A percentile compares a stretch with the other conserved stretches of the same genome.
phyloP scores from a whole-genome alignment of 2,797 vertebrate species.

The Tapera naevia region DNA sequence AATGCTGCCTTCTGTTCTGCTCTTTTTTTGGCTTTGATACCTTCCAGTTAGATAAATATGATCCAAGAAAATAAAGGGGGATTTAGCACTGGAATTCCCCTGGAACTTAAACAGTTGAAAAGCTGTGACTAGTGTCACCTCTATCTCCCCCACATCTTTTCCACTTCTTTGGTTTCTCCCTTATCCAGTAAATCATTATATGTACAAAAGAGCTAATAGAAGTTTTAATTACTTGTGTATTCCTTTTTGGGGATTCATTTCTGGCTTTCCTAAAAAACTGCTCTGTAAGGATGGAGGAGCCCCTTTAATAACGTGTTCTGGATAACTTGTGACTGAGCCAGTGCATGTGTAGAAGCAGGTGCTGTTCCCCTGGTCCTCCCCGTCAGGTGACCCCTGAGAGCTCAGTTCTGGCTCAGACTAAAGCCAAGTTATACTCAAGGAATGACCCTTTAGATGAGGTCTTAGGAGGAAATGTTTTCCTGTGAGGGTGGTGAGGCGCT shows the following conservation, averaged over 20 bases:
- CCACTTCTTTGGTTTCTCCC: background rate
- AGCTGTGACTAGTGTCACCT: background rate
- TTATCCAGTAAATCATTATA: background rate
- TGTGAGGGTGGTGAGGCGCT: too few species aligned
- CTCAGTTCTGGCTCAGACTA: background rate
- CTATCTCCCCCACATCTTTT: background rate
- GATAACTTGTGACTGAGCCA: background rate
- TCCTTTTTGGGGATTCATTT: background rate
- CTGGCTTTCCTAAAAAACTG: background rate
- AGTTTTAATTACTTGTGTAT: background rate
- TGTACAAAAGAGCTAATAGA: background rate
- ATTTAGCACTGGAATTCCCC: background rate
- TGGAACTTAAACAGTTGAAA: background rate
- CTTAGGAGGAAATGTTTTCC: too few species aligned
- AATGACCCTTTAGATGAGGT: background rate
- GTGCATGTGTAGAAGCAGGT: rapidly evolving
- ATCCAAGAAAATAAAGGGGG: background rate
- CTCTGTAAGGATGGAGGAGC: background rate
- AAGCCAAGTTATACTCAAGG: background rate
- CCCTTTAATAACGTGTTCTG: background rate
- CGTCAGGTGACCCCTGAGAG: background rate
- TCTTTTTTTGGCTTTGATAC: background rate
- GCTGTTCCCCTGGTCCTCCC: background rate
- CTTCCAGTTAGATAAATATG: background rate
- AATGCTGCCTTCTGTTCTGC: background rate